These are phyloP conservation scores for Sceloporus undulatus DNA, from an alignment of 2,113 vertebrate species.

Conservation along the genomic window DNA sequence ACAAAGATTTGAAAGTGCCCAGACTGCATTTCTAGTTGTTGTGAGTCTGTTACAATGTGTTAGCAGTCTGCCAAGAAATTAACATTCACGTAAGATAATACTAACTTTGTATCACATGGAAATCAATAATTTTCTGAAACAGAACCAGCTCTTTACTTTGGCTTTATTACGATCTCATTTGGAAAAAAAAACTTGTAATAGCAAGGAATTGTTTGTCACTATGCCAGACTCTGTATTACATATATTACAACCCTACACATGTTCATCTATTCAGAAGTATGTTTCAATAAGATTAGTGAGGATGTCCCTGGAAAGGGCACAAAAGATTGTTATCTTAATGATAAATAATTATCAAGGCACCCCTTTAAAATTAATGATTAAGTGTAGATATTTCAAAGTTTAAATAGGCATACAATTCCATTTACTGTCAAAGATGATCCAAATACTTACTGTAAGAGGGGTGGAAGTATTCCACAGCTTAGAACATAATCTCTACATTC, in stretches of 20 bases:
- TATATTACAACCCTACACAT: background rate
- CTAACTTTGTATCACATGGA: background rate
- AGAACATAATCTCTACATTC: conserved; percentile 95
- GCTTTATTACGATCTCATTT: background rate
- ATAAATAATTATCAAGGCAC: background rate
- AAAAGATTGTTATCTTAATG: background rate
- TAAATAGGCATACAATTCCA: background rate
- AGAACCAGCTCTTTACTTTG: background rate
- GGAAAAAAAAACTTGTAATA: background rate
- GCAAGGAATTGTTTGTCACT: background rate
- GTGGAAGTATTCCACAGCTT: conserved; percentile 90
- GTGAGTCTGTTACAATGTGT: conserved; percentile 91
- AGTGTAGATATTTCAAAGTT: conserved; percentile 19
- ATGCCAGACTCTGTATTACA: background rate
- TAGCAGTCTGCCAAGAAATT: conserved; percentile 81
- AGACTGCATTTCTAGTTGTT: conserved; percentile 92
- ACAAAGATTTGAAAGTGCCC: conserved; percentile 94
- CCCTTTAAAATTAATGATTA: conserved; percentile 10
- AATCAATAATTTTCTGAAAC: background rate
- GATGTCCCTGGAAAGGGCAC: background rate
- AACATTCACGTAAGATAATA: background rate
- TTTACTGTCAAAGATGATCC: conserved; percentile 10
- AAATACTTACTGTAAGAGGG: conserved; percentile 90
- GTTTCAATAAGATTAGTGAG: background rate
- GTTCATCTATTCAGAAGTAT: background rate